Base-by-base conservation (phyloP, 1,140 invertebrate species). In the Lamellibrachia luymesi region DNA sequence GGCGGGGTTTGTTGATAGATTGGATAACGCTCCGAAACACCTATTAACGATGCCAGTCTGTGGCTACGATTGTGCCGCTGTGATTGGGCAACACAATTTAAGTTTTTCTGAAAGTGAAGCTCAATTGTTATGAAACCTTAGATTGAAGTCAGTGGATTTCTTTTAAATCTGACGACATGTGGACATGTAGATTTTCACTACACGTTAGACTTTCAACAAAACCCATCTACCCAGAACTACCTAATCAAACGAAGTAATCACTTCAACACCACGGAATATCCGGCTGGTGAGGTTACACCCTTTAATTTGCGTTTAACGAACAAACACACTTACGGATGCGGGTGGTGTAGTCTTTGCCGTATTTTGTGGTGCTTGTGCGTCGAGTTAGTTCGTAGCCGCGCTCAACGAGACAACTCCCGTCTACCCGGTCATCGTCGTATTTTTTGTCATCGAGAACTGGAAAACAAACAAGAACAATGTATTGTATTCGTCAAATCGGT, bases 291-390 rank as follows among this genome's bases (percentile, higher is more conserved):
- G 2, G 25, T 17, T 10, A 22, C 64, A 22, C 2, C 13, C 13
- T 80, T 56, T 80, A 22, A 22, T 80, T 80, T 17, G 64, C 25
- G 13, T 8, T 80, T 17, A 80, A 80, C 64, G 64, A 80, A 80
- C 64, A 8, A 80, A 6, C 50, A 90, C 51, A 95, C 95, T 94
- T 94, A 95, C 95, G 95, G 38, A 95, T 94, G 94, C 95, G 94
- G 8, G 95, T 91, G 17, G 94, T 90, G 93, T 93, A 95, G 25
- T 95, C 94, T 80, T 8, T 17, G n/a, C 92, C 89, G 2, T 93
- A 93, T 91, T 89, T 93, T 90, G 92, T 80, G 13, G 89, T 91
- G 4, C n/a, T 90, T 56, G 27, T 80, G 13, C 64, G 64, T 22
- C 64, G 7, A 22, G 64, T 89, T 49, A 92, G 51, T 27, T 52